Conservation (phyloP, 2,888 invertebrate genomes). For the Platerodrilus igneus region DNA sequence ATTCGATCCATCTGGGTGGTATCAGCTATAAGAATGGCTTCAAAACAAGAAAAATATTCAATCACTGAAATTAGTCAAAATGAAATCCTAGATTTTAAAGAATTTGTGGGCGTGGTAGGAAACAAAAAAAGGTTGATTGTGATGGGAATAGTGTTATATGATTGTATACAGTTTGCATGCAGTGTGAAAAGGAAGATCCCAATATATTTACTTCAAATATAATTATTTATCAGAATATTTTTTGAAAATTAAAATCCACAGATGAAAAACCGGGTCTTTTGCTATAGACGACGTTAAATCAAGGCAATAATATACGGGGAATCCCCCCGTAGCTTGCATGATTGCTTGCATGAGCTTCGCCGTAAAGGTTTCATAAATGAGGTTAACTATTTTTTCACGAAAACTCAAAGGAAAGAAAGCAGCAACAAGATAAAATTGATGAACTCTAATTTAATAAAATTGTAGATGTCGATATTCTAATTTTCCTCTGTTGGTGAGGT, state of each 20-base stretch:
- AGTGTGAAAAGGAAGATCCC: background rate
- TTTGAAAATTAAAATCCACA: background rate
- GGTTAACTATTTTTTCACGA: too few species aligned
- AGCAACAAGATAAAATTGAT: too few species aligned
- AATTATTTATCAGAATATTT: background rate
- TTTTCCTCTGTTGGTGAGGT: too few species aligned
- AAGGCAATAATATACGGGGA: background rate
- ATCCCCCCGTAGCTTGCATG: background rate
- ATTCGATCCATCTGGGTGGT: background rate
- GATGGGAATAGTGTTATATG: background rate
- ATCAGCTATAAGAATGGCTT: slow-evolving; percentile 1
- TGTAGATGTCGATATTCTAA: too few species aligned
- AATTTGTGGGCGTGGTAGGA: background rate
- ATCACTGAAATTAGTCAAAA: background rate
- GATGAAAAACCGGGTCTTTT: background rate
- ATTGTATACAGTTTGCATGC: background rate
- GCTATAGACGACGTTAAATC: background rate
- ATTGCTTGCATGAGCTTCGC: too few species aligned
- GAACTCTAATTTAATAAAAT: too few species aligned
- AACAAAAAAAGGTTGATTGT: background rate
- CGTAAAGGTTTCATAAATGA: too few species aligned
- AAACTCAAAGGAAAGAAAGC: too few species aligned
- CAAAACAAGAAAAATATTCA: background rate
- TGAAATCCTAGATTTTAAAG: slow-evolving; percentile 1
- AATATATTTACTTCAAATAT: slow-evolving; percentile 1